Conservation (phyloP, 2,888 invertebrate species). For the Hypolimnas misippus region DNA sequence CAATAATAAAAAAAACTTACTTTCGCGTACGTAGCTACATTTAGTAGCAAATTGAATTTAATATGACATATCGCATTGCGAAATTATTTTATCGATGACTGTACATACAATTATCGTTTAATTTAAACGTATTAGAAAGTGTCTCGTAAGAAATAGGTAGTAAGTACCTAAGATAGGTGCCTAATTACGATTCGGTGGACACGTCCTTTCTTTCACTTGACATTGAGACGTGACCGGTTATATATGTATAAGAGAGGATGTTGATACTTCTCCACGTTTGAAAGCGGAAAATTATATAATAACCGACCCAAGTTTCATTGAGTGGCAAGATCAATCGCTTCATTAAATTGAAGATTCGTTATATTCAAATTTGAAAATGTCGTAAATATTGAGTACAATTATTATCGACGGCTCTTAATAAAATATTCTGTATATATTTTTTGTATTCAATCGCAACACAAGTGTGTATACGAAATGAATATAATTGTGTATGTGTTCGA, state of each 20-base stretch:
- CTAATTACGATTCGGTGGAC: slow-evolving; percentile 58
- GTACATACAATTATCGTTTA: slow-evolving; percentile 18
- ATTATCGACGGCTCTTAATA: neutral
- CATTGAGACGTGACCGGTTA: slow-evolving; percentile 73
- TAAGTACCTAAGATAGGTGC: slow-evolving; percentile 22
- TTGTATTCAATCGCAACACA: neutral
- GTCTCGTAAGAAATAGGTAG: slow-evolving; percentile 25
- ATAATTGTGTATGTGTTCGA: slow-evolving; percentile 14
- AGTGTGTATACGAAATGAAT: neutral
- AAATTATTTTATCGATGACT: slow-evolving; percentile 33
- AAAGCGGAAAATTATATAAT: slow-evolving; percentile 20
- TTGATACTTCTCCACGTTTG: slow-evolving; percentile 54
- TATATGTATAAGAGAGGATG: slow-evolving; percentile 59
- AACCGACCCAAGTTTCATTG: neutral
- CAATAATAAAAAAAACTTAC: slow-evolving; percentile 61
- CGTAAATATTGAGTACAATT: neutral
- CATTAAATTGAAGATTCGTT: slow-evolving; percentile 7
- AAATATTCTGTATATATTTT: neutral
- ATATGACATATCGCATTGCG: slow-evolving; percentile 24
- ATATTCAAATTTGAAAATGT: neutral
- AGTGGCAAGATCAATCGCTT: slow-evolving; percentile 12
- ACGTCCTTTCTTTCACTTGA: slow-evolving; percentile 77
- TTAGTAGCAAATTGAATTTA: slow-evolving; percentile 30
- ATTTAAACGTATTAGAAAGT: slow-evolving; percentile 47
- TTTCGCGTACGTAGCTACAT: slow-evolving; percentile 39